Evolutionary conservation across 2,797 vertebrate genomes (phyloP).

Genomic region (Streptopelia turtur): DNA sequence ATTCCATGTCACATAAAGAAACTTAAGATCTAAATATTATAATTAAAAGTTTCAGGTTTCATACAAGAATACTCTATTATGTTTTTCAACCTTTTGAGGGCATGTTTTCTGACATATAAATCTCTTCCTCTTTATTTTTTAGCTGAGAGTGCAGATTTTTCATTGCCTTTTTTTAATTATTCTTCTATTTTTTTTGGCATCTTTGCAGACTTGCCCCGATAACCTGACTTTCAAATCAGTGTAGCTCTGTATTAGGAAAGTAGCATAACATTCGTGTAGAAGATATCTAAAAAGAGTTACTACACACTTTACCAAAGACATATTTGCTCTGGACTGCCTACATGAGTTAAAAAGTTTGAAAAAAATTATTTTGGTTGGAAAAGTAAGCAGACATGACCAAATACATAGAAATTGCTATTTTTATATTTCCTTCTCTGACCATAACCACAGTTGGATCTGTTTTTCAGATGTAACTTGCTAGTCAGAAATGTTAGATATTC

Average conservation of each 20-base stretch:
- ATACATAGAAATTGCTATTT: slow-evolving; percentile 38
- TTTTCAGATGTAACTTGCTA: slow-evolving; percentile 46
- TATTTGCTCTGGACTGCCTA: slow-evolving; percentile 12
- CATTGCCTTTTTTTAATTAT: background rate
- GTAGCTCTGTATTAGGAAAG: background rate
- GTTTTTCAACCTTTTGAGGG: background rate
- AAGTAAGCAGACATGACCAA: slow-evolving; percentile 66
- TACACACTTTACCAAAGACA: background rate
- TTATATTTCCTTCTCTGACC: slow-evolving; percentile 42
- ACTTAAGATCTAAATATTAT: background rate
- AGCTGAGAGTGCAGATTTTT: background rate
- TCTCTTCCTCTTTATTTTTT: background rate
- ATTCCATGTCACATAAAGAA: background rate
- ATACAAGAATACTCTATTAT: background rate
- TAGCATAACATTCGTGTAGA: background rate
- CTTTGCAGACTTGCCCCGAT: background rate
- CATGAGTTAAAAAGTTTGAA: slow-evolving; percentile 2
- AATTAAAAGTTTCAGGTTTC: background rate
- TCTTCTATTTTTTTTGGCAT: background rate
- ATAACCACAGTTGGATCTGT: slow-evolving; percentile 20
- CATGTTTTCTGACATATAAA: background rate
- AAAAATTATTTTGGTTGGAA: slow-evolving; percentile 65
- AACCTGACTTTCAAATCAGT: background rate
- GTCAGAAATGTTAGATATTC: slow-evolving; percentile 37
- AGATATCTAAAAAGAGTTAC: background rate